These are phyloP conservation scores for Stegastes partitus DNA, from an alignment of 2,113 vertebrate species.

Conservation along the genomic window DNA sequence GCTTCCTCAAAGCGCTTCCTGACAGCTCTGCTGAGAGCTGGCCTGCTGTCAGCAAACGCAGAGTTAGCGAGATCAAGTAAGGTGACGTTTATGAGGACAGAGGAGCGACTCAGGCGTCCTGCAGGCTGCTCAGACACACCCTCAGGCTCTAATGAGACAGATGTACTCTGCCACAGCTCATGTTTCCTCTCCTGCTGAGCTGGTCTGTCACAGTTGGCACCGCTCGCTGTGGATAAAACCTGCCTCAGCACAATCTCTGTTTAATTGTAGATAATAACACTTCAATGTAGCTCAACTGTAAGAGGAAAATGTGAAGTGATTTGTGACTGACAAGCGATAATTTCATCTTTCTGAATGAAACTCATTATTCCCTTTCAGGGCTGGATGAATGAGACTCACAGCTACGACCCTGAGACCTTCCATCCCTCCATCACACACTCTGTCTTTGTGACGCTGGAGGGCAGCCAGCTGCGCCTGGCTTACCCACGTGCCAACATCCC, in stretches of 20 bases:
- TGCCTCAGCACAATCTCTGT: constrained; percentile 22
- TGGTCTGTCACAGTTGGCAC: constrained; percentile 43
- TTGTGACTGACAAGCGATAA: constrained; percentile 4
- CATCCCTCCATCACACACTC: constrained; percentile 86
- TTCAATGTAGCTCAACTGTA: not conserved
- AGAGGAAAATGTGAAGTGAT: not conserved
- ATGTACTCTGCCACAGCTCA: constrained; percentile 55
- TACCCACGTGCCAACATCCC: constrained; percentile 85
- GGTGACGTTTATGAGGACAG: not conserved
- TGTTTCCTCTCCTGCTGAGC: constrained; percentile 70
- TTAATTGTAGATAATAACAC: not conserved
- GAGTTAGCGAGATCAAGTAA: constrained; percentile 10
- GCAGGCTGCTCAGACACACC: constrained; percentile 30
- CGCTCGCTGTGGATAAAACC: constrained; percentile 23
- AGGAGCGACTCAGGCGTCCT: constrained; percentile 20
- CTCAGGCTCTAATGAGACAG: constrained; percentile 59
- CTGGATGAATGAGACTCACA: constrained; percentile 90
- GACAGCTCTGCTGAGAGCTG: constrained; percentile 13
- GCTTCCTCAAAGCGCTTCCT: constrained; percentile 24
- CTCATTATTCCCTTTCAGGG: constrained; percentile 76
- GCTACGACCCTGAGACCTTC: constrained; percentile 87
- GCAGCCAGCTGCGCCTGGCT: constrained; percentile 82
- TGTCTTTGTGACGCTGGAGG: constrained; percentile 84
- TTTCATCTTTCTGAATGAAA: not conserved
- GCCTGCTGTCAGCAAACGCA: not conserved